These are phyloP conservation scores for Intellagama lesueurii DNA, from an alignment of 2,797 vertebrate genomes.

Conservation along the genomic window DNA sequence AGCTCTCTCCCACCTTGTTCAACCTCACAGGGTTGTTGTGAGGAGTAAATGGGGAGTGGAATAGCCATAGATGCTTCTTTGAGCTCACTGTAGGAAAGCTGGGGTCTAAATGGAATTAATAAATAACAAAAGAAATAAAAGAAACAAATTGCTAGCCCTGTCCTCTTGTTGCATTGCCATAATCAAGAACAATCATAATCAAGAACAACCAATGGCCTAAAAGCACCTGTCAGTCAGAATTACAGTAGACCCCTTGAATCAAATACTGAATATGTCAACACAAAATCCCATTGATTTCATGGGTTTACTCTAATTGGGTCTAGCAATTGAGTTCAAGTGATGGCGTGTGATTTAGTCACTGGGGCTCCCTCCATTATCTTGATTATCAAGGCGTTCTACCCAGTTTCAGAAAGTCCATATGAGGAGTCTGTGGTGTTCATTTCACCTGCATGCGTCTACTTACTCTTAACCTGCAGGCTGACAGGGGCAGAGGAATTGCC, in stretches of 20 bases:
- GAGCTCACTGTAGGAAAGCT: not conserved
- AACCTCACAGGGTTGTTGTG: no score
- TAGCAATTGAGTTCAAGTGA: no score
- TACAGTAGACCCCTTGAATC: no score
- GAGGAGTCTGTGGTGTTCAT: not conserved
- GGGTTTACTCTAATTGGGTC: no score
- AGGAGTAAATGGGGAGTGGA: not conserved
- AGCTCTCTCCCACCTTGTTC: no score
- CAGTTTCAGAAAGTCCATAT: not conserved
- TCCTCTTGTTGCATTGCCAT: not conserved
- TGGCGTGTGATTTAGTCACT: not conserved
- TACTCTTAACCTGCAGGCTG: conserved; percentile 86
- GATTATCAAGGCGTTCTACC: not conserved
- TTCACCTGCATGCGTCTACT: conserved; percentile 37
- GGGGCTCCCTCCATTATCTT: not conserved
- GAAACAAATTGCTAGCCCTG: not conserved
- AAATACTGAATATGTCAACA: not conserved
- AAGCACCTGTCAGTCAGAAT: no score
- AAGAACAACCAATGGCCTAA: not conserved
- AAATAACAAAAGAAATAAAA: not conserved
- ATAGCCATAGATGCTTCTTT: not conserved
- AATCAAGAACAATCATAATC: not conserved
- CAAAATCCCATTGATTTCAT: not conserved
- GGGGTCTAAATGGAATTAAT: not conserved
- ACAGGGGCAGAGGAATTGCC: conserved; percentile 84